phyloP scores from a whole-genome alignment of 1,140 invertebrate genomes.

The Rhyacophila brunnea region DNA sequence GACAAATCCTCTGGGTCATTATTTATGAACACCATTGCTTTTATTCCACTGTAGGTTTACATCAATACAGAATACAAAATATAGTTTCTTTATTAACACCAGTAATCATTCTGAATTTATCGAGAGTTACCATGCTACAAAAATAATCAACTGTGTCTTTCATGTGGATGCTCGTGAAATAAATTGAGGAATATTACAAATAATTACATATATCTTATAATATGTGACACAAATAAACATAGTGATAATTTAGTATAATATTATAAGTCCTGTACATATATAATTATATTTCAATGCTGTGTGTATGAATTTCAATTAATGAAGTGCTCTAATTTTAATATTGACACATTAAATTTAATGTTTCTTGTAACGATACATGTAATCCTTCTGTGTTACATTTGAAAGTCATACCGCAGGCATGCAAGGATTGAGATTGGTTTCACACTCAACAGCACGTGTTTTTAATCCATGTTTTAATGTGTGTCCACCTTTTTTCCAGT shows the following conservation, averaged over 20 bases:
- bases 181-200: conserved; percentile 28
- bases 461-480: neutral
- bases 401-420: conserved; percentile 2
- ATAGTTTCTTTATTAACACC: too few relatives aligned
- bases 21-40: conserved; percentile 11
- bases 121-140: conserved; percentile 1
- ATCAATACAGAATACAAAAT: neutral
- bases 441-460: conserved; percentile 9
- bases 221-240: conserved; percentile 1
- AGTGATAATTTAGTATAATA: neutral
- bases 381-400: conserved; percentile 5
- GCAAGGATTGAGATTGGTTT: conserved; percentile 18
- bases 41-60: neutral
- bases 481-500: too few relatives aligned
- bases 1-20: neutral
- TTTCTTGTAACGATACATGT: too few relatives aligned
- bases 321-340: neutral
- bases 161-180: conserved; percentile 14
- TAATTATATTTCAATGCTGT: conserved; percentile 16
- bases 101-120: conserved; percentile 27
- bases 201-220: neutral
- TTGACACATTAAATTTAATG: neutral
- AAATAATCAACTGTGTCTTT: too few relatives aligned
- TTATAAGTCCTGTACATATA: conserved; percentile 14
- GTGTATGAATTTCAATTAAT: conserved; percentile 6